Percentiles rank a stretch among this genome's conserved stretches.
phyloP scores from a whole-genome alignment of 2,888 invertebrate genomes.

The Vesta saturnalis region DNA sequence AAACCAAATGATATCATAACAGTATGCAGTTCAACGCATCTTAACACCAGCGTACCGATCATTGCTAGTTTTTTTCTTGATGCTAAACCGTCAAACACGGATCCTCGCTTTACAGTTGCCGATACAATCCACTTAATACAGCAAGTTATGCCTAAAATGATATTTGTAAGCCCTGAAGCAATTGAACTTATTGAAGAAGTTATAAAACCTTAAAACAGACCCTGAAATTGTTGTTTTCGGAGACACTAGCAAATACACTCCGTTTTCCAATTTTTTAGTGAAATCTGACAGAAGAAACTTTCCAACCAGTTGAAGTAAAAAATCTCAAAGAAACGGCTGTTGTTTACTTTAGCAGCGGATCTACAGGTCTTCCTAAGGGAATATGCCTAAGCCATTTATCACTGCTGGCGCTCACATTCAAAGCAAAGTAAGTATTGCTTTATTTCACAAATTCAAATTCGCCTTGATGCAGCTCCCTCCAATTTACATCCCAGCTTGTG shows the following conservation, averaged over 20 bases:
- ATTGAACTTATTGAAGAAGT: conserved; percentile 37
- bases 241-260: conserved; percentile 21
- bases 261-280: conserved; percentile 45
- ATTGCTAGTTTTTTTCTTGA: conserved; percentile 43
- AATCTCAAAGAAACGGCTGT: conserved; percentile 38
- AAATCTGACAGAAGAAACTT: conserved; percentile 36
- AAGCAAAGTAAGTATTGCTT: background rate
- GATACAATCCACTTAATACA: conserved; percentile 43
- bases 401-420: background rate
- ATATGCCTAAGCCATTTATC: conserved; percentile 48
- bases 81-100: conserved; percentile 30
- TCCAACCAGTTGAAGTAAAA: conserved; percentile 31
- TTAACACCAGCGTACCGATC: conserved; percentile 61
- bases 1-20: conserved; percentile 60
- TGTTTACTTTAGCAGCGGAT: conserved; percentile 50
- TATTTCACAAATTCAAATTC: too few species aligned
- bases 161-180: conserved; percentile 42
- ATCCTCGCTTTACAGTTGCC: conserved; percentile 36
- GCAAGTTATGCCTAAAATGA: conserved; percentile 45
- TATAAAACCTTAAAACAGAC: conserved; percentile 26
- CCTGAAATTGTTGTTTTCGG: conserved; percentile 44
- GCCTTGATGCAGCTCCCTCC: too few species aligned
- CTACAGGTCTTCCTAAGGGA: conserved; percentile 57
- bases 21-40: conserved; percentile 60
- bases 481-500: background rate